These are phyloP conservation scores for Talpa occidentalis DNA, from an alignment of 2,113 vertebrate species.

Conservation along the genomic window DNA sequence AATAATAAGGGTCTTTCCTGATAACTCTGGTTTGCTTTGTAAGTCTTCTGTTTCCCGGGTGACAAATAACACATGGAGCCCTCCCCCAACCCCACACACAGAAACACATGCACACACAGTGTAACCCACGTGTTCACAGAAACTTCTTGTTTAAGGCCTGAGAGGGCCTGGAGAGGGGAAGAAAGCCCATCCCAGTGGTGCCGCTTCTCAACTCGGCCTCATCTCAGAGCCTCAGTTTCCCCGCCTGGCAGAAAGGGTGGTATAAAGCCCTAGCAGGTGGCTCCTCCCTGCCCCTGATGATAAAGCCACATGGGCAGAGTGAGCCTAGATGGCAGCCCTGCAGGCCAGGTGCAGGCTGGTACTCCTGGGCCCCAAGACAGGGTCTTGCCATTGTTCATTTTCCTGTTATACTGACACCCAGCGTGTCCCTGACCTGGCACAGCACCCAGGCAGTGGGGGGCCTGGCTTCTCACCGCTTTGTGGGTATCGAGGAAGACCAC, in stretches of 20 bases:
- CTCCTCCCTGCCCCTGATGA: fast-evolving
- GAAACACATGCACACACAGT: too few relatives aligned
- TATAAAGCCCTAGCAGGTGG: not conserved
- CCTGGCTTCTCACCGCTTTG: not conserved
- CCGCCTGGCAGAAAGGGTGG: not conserved
- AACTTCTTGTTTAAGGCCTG: not conserved
- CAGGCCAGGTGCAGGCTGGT: fast-evolving
- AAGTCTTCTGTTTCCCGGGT: too few relatives aligned
- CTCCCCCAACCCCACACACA: not conserved
- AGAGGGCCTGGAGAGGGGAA: not conserved
- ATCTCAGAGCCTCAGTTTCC: not conserved
- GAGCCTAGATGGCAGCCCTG: fast-evolving
- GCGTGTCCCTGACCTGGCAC: not conserved
- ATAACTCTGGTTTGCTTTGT: too few relatives aligned
- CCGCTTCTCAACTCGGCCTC: not conserved
- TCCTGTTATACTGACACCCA: not conserved
- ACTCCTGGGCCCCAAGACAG: not conserved
- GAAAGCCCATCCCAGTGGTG: fast-evolving
- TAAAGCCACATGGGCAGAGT: not conserved
- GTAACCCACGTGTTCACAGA: not conserved
- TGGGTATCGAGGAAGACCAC: not conserved
- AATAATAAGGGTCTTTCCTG: too few relatives aligned
- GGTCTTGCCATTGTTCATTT: not conserved
- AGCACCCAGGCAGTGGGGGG: not conserved
- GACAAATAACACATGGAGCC: too few relatives aligned